Conservation (phyloP, 2,888 invertebrate genomes). For the Pseudococcus jackbeardsleyi region DNA sequence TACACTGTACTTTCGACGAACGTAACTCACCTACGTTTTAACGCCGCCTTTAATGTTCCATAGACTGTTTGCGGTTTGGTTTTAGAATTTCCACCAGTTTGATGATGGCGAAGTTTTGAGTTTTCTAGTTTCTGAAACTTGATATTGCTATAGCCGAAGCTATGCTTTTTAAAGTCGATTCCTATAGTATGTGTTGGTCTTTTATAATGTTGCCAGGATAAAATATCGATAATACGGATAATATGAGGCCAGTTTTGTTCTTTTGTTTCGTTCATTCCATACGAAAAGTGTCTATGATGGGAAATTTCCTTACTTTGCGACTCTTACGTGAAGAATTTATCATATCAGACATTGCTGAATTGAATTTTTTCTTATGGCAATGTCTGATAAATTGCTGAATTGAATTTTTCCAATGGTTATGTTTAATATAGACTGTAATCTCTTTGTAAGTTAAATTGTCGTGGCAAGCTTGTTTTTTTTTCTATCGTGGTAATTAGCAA, state of each 20-base stretch:
- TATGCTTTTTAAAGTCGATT: background rate
- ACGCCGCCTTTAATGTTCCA: background rate
- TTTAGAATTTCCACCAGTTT: background rate
- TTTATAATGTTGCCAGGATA: background rate
- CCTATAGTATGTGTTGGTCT: background rate
- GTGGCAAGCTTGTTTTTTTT: background rate
- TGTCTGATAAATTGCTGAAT: background rate
- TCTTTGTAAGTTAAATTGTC: background rate
- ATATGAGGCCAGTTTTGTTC: background rate
- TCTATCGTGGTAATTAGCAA: background rate
- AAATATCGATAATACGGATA: background rate
- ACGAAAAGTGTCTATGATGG: background rate
- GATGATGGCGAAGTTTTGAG: conserved; percentile 2
- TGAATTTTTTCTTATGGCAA: background rate
- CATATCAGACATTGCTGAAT: conserved; percentile 1
- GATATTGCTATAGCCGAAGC: background rate
- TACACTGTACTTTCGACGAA: background rate
- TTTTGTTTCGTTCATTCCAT: background rate
- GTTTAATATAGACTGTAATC: background rate
- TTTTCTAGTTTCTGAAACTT: conserved; percentile 10
- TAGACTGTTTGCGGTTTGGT: conserved; percentile 1
- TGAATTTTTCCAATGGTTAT: background rate
- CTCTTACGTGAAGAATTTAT: background rate
- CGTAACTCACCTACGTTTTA: conserved; percentile 17
- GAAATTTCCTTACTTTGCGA: background rate